These are phyloP conservation scores for Nibea coibor DNA, from an alignment of 2,113 vertebrate species.

Conservation along the genomic window DNA sequence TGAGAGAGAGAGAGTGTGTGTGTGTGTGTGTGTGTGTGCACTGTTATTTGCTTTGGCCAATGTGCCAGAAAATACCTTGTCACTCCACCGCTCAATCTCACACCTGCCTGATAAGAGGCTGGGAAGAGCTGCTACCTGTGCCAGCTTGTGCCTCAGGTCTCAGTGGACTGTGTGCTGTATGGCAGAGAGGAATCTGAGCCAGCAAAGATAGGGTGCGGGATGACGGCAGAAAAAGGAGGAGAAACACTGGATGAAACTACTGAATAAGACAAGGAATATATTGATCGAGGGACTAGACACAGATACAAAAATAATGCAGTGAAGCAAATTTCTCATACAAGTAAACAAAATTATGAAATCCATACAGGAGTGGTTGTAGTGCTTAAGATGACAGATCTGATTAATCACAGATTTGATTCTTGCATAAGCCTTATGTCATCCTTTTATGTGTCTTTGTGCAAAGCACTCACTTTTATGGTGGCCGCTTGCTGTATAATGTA, in stretches of 20 bases:
- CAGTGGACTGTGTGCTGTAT: not conserved
- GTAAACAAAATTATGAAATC: not conserved
- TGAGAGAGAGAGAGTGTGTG: slow-evolving; percentile 23
- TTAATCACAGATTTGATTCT: not conserved
- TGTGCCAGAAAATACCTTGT: slow-evolving; percentile 51
- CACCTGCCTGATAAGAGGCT: slow-evolving; percentile 67
- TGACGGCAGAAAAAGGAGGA: not conserved
- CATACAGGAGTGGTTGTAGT: not conserved
- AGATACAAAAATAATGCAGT: not conserved
- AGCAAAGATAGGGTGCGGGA: not conserved
- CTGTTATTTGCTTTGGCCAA: slow-evolving; percentile 57
- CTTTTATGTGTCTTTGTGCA: not conserved
- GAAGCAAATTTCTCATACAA: not conserved
- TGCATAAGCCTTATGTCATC: slow-evolving; percentile 9
- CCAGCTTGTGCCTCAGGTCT: slow-evolving; percentile 33
- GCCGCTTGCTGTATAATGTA: not conserved
- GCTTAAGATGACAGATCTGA: not conserved
- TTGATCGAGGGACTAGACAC: not conserved
- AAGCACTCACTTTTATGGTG: not conserved
- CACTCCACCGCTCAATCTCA: slow-evolving; percentile 40
- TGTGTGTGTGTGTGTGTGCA: slow-evolving; percentile 15
- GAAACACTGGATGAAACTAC: not conserved
- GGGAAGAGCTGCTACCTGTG: slow-evolving; percentile 49
- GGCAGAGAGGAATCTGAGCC: slow-evolving; percentile 12
- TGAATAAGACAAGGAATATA: not conserved